phyloP scores from a whole-genome alignment of 2,797 vertebrate species.

The Squalus acanthias region DNA sequence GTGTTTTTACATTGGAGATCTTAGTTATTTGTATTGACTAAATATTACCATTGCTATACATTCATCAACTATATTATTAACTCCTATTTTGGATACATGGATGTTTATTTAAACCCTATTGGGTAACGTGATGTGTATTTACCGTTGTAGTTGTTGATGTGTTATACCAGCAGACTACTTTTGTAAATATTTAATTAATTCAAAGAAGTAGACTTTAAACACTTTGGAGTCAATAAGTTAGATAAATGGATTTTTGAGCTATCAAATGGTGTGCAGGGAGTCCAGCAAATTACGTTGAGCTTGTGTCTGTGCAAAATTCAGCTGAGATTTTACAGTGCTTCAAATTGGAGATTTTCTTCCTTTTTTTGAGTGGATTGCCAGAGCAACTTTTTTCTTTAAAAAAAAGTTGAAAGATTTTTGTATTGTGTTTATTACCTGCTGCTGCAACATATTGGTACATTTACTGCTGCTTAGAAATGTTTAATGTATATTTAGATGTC shows the following conservation, averaged over 20 bases:
- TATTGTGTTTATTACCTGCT: background rate
- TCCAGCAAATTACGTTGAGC: background rate
- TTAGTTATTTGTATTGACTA: too few species aligned
- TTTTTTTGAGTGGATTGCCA: background rate
- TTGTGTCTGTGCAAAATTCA: background rate
- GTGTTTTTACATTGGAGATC: too few species aligned
- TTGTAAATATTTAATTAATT: background rate
- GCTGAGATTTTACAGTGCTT: background rate
- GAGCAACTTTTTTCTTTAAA: too few species aligned
- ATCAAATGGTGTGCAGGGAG: background rate
- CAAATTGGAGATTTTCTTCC: background rate
- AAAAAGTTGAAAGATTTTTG: background rate
- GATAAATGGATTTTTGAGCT: background rate
- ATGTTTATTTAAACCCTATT: too few species aligned
- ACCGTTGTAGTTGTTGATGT: background rate
- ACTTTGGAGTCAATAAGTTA: background rate
- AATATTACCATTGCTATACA: too few species aligned
- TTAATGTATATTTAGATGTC: background rate
- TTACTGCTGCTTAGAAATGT: background rate
- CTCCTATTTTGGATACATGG: too few species aligned
- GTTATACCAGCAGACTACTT: background rate
- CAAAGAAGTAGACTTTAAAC: background rate
- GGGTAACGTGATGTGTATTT: too few species aligned
- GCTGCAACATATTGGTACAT: background rate
- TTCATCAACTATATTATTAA: too few species aligned